Conservation (phyloP, 1,140 invertebrate genomes). For the Drosophila bocqueti region DNA sequence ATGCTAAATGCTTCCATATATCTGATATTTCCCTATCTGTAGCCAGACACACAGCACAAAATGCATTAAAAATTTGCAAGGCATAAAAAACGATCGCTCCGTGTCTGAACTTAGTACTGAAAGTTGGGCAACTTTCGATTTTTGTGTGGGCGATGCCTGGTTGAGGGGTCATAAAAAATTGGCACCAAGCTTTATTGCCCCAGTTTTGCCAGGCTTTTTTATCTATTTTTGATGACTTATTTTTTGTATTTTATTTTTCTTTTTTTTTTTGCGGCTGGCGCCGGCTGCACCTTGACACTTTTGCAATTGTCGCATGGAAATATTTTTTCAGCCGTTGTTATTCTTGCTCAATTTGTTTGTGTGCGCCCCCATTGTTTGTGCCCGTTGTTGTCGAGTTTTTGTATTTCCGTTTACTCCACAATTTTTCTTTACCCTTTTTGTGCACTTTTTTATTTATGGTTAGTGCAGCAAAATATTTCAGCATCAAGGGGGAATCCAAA, state of each 20-base stretch:
- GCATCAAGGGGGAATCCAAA: slow-evolving; percentile 30
- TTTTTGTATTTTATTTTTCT: slow-evolving; percentile 7
- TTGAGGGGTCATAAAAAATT: slow-evolving; percentile 28
- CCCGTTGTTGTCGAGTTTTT: slow-evolving; percentile 31
- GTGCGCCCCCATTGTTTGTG: slow-evolving; percentile 32
- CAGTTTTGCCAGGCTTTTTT: slow-evolving; percentile 20
- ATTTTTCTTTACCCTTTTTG: slow-evolving; percentile 28
- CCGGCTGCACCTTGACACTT: slow-evolving; percentile 52
- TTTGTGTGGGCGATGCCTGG: slow-evolving; percentile 21
- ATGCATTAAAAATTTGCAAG: slow-evolving; percentile 41
- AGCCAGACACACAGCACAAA: slow-evolving; percentile 18
- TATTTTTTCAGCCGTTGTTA: slow-evolving; percentile 46
- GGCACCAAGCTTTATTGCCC: slow-evolving; percentile 47
- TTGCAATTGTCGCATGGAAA: slow-evolving; percentile 56
- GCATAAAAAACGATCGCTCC: slow-evolving; percentile 22
- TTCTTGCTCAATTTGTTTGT: slow-evolving; percentile 55
- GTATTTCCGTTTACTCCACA: slow-evolving; percentile 17
- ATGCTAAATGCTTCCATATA: slow-evolving; percentile 25
- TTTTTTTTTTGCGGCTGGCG: slow-evolving; percentile 39
- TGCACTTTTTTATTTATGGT: slow-evolving; percentile 47
- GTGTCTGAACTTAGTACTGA: slow-evolving; percentile 19
- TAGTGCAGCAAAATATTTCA: slow-evolving; percentile 48
- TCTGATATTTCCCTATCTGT: slow-evolving; percentile 33
- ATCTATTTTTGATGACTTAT: slow-evolving; percentile 28
- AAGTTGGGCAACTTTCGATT: slow-evolving; percentile 48